Percentiles rank a stretch among this genome's conserved stretches.
These are phyloP conservation scores for Carassius carassius DNA, from an alignment of 2,113 vertebrate species.

Conservation along the genomic window DNA sequence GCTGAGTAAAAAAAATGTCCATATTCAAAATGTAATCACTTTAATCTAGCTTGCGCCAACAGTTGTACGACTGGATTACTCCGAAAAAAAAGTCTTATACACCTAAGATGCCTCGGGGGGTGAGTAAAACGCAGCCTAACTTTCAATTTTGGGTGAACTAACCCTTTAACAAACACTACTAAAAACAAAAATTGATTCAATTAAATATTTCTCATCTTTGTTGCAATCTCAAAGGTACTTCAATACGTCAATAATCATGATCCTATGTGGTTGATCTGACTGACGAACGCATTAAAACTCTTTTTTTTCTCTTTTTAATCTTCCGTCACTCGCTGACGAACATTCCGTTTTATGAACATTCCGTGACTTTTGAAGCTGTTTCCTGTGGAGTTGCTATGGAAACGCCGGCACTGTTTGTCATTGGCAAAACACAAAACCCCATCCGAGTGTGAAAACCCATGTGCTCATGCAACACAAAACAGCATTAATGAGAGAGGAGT, in stretches of 20 bases:
- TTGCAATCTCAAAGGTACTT: neutral
- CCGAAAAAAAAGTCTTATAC: too few species aligned
- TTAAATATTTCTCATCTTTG: neutral
- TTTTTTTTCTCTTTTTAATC: constrained; percentile 49
- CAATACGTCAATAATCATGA: neutral
- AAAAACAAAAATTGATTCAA: neutral
- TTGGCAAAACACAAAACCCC: constrained; percentile 58
- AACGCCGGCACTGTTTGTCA: constrained; percentile 71
- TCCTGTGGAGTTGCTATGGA: constrained; percentile 77
- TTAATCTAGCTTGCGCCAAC: too few species aligned
- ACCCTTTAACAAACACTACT: neutral
- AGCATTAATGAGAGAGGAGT: constrained; percentile 65
- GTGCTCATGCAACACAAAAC: constrained; percentile 43
- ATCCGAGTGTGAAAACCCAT: constrained; percentile 25
- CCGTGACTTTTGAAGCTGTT: constrained; percentile 56
- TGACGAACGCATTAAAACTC: neutral
- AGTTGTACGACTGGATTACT: too few species aligned
- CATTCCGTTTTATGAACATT: constrained; percentile 61
- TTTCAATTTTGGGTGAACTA: too few species aligned
- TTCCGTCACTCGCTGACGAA: constrained; percentile 49
- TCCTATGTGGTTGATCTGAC: neutral
- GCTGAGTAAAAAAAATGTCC: too few species aligned
- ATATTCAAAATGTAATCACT: too few species aligned
- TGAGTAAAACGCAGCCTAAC: too few species aligned
- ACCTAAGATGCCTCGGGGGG: too few species aligned